Evolutionary conservation across 2,113 vertebrate genomes (phyloP), one percentile per base, ranked within the genome.

Genomic region (Pycnonotus jocosus): DNA sequence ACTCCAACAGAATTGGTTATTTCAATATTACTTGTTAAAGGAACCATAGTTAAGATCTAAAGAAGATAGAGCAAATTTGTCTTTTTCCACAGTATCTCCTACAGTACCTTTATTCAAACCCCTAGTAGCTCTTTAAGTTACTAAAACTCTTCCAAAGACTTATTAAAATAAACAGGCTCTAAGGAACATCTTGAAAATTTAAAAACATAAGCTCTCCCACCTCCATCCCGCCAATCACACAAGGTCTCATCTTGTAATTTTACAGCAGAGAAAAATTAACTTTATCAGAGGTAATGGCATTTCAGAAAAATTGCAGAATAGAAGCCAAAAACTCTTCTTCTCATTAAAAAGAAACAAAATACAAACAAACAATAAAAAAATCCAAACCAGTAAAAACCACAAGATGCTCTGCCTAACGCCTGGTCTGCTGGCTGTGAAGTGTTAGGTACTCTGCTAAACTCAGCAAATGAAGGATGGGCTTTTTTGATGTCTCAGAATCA

Each of bases 231-330:
- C 5, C 14, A 64, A 57, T n/a, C 71, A 83, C 15, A 65, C 25
- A 69, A 27, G 23, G 27, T 58, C 47, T 47, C 50, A 38, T 37
- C 33, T 81, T 66, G 24, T 13, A 64, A 24, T 92, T 84, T 74
- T 58, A 64, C 30, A 92, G 48, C 9, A 71, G 25, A 68, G 83
- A 88, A 91, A 90, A 90, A 73, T 11, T 6, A 42, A 90, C 24
- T 83, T 68, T 50, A 65, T 61, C 30, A 71, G 30, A 84, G 12
- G 15, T 37, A 82, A 81, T 16, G 27, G 35, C 21, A 54, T 40
- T 88, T 81, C 51, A 58, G 40, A 25, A 90, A n/a, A 88, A 80
- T 5, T 69, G 62, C 14, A 88, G 11, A 90, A 42, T 1, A 88
- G 4, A 88, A 86, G 51, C 19, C 22, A 95, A 77, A 24, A 76